phyloP scores from a whole-genome alignment of 2,888 invertebrate genomes.

The Acrobasis suavella region DNA sequence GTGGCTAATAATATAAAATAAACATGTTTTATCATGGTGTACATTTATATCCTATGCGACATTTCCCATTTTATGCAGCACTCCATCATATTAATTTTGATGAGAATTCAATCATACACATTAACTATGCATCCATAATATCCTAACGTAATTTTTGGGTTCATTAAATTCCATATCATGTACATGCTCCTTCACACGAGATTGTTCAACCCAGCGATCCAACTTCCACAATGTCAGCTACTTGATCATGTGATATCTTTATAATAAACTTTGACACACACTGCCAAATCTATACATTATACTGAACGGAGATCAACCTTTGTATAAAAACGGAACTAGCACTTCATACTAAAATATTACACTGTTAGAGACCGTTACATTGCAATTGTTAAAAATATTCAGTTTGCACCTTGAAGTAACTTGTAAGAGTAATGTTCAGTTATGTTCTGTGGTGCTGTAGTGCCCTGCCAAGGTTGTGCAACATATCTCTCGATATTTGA shows the following conservation, averaged over 20 bases:
- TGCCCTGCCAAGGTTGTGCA: constrained; percentile 71
- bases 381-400: constrained; percentile 29
- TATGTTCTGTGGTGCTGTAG: constrained; percentile 28
- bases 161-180: constrained; percentile 64
- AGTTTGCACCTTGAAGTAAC: constrained; percentile 33
- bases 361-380: constrained; percentile 28
- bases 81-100: constrained; percentile 60
- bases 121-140: constrained; percentile 65
- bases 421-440: constrained; percentile 30
- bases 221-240: constrained; percentile 23
- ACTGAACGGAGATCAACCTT: constrained; percentile 32
- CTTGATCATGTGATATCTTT: constrained; percentile 12
- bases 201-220: constrained; percentile 60
- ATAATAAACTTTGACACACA: constrained; percentile 22
- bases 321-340: constrained; percentile 30
- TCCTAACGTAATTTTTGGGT: constrained; percentile 73
- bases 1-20: constrained; percentile 37
- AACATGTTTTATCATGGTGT: constrained; percentile 60
- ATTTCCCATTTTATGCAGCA: constrained; percentile 42
- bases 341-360: constrained; percentile 29
- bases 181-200: constrained; percentile 60
- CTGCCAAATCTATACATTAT: constrained; percentile 18
- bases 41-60: constrained; percentile 54
- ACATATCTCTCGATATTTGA: constrained; percentile 71
- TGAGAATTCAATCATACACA: constrained; percentile 65